Evolutionary conservation across 92 coral and sea anemone genomes (phyloP), one percentile per base, ranked within the genome.

Genomic region (Heliopora coerulea): DNA sequence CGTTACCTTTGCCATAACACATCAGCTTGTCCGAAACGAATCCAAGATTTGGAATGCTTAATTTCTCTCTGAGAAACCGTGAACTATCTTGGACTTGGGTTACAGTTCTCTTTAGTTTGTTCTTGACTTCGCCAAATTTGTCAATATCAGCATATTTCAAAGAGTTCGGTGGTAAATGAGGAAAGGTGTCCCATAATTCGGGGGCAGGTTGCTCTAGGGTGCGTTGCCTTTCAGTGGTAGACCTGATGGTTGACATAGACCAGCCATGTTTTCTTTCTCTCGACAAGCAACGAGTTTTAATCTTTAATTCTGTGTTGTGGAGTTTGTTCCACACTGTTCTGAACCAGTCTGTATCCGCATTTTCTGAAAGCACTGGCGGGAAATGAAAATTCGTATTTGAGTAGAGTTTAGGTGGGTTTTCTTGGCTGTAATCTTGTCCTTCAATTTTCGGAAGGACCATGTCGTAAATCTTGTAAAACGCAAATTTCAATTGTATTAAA

Each of bases 401-500:
- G 49, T 29, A 19, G 31, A 49, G 74, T 33, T 49, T 37, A 26
- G 35, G 35, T 10, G 57, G 30, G 7, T 24, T 29, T 67, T 44
- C 33, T 31, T 25, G 34, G 3, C 31, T 33, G 26, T 39, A 70
- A 15, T 52, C 63, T 52, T 19, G 40, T 32, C 77, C 77, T 3
- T 23, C 15, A 21, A 70, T 70, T 13, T 2, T 21, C 14, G 77
- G 77, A 19, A 70, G 49, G 34, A 52, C 77, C 77, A 70, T 70
- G n/a, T n/a, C n/a, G n/a, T n/a, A n/a, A n/a, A n/a, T n/a, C n/a
- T n/a, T n/a, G n/a, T n/a, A n/a, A n/a, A n/a, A n/a, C n/a, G n/a
- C n/a, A n/a, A n/a, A n/a, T n/a, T n/a, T n/a, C n/a, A n/a, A n/a
- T n/a, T n/a, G n/a, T n/a, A n/a, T n/a, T n/a, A n/a, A n/a, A n/a